Conservation (phyloP, 2,888 invertebrate species). For the Limnephilus auricula region DNA sequence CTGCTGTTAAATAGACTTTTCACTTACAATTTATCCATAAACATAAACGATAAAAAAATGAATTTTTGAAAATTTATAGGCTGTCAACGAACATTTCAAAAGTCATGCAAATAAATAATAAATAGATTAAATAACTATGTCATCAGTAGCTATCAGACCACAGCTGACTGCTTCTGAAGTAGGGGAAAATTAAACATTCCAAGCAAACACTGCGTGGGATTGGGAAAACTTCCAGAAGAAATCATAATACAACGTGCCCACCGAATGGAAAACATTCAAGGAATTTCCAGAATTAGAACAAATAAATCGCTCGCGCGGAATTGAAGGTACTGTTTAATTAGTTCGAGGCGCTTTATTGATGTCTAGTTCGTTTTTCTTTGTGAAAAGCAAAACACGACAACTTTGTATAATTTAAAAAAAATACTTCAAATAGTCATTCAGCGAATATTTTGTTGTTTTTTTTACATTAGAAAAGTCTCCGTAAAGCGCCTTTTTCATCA, state of each 20-base stretch:
- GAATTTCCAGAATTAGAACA: conserved; percentile 6
- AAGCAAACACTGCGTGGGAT: not conserved
- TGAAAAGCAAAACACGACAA: not conserved
- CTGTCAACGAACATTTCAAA: not conserved
- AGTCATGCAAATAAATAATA: not conserved
- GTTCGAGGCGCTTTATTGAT: not conserved
- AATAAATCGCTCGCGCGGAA: not conserved
- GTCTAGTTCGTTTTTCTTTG: not conserved
- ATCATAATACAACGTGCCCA: not conserved
- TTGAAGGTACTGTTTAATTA: not conserved
- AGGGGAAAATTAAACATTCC: not conserved
- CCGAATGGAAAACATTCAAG: not conserved
- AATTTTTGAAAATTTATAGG: too few species aligned
- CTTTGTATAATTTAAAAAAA: not conserved
- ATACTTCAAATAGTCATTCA: too few species aligned
- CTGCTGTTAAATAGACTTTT: too few species aligned
- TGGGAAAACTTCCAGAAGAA: conserved; percentile 2
- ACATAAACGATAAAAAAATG: too few species aligned
- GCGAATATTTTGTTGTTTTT: too few species aligned
- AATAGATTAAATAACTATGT: not conserved
- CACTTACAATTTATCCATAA: too few species aligned
- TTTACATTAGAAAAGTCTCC: too few species aligned
- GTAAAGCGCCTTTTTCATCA: too few species aligned
- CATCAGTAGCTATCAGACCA: not conserved
- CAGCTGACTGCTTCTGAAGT: conserved; percentile 2